phyloP scores from a whole-genome alignment of 1,140 invertebrate genomes.

The Frieseomelitta varia region DNA sequence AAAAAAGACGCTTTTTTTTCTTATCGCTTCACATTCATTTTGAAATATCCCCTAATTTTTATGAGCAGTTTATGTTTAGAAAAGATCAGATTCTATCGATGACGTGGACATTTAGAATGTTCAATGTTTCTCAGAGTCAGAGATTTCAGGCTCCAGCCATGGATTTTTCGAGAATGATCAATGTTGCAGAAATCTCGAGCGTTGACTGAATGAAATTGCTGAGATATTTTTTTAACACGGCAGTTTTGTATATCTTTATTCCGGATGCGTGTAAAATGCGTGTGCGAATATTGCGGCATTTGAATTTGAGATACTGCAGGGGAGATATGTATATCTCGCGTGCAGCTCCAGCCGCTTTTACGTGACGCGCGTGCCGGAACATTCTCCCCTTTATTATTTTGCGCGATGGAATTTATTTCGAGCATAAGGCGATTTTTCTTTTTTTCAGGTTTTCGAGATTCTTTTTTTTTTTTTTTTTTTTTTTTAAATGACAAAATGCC shows the following conservation, averaged over 20 bases:
- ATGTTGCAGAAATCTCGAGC: too few relatives aligned
- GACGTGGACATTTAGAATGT: too few relatives aligned
- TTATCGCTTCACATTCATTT: too few relatives aligned
- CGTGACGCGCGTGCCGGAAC: not conserved
- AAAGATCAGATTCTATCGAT: too few relatives aligned
- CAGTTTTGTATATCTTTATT: not conserved
- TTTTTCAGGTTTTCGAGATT: not conserved
- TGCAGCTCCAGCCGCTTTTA: conserved; percentile 9
- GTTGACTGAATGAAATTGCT: too few relatives aligned
- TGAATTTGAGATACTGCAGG: conserved; percentile 26
- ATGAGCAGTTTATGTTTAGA: too few relatives aligned
- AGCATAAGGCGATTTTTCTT: not conserved
- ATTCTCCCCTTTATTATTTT: not conserved
- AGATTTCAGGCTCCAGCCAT: too few relatives aligned
- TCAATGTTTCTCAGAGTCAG: too few relatives aligned
- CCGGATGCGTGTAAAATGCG: not conserved
- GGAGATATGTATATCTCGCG: conserved; percentile 28
- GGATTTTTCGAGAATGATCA: too few relatives aligned
- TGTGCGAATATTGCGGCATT: conserved; percentile 27
- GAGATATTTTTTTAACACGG: not conserved
- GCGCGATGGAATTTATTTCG: not conserved
- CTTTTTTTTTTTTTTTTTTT: too few relatives aligned
- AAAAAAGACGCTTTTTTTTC: too few relatives aligned
- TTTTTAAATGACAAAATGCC: not conserved
- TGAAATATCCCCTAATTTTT: too few relatives aligned